Evolutionary conservation across 1,140 invertebrate species (phyloP).

Genomic region (Asbolus verrucosus): DNA sequence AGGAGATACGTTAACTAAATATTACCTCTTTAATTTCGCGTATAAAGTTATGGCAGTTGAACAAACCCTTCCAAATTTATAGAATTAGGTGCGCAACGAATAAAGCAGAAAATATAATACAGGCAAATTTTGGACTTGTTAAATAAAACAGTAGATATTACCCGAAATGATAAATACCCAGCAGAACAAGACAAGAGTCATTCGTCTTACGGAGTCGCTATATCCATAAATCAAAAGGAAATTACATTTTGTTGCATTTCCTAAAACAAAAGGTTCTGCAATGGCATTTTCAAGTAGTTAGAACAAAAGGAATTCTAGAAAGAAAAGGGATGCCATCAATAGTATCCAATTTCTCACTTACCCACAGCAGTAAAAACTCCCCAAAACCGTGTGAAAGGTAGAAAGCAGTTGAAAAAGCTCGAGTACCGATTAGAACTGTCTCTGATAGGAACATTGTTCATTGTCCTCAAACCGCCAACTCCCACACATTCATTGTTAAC

Average conservation of each 20-base stretch:
- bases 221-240: conserved; percentile 43
- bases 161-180: conserved; percentile 15
- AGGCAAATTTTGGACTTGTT: conserved; percentile 12
- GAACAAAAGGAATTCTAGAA: conserved; percentile 13
- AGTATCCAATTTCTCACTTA: conserved; percentile 44
- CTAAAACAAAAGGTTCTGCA: conserved; percentile 25
- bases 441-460: conserved; percentile 42
- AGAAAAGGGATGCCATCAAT: conserved; percentile 11
- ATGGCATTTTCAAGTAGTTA: conserved; percentile 13
- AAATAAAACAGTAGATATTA: conserved; percentile 36
- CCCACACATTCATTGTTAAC: conserved; percentile 43
- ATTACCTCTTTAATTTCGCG: not conserved
- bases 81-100: not conserved
- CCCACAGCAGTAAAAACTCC: conserved; percentile 49
- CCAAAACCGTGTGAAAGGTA: conserved; percentile 51
- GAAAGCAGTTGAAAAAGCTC: conserved; percentile 47
- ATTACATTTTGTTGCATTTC: conserved; percentile 28
- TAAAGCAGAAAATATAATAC: not conserved
- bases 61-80: conserved; percentile 2
- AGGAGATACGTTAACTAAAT: conserved; percentile 8
- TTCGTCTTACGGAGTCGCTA: conserved; percentile 19
- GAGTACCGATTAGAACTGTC: conserved; percentile 39
- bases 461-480: conserved; percentile 22
- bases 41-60: not conserved
- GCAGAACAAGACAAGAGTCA: conserved; percentile 13